Base-by-base conservation (phyloP, 2,113 vertebrate genomes). In the Cranoglanis bouderius region DNA sequence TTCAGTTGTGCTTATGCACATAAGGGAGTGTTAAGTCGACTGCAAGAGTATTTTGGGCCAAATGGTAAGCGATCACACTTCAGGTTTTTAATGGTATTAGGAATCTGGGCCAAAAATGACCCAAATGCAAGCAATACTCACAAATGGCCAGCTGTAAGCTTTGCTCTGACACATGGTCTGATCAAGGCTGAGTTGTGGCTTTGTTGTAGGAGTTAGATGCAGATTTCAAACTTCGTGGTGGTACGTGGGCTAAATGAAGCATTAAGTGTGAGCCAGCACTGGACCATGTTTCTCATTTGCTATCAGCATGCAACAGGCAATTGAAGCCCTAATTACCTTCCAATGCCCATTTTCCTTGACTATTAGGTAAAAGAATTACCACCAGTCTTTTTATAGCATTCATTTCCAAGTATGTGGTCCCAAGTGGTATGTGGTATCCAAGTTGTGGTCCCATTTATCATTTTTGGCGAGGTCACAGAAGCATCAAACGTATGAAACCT, bases 271-370 rank as follows among this genome's bases (percentile, higher is more conserved):
- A 53, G 77, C 77, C 77, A 51, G 18, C 13, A 53, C 21, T 18
- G 6, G 46, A n/a, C 49, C 77, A 53, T 49, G 46, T 49, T 78
- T n/a, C 18, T 82, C 16, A 55, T 59, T 59, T 82, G 32, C 21
- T 40, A 82, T 82, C 38, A 82, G 81, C 53, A 82, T 82, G 53
- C 81, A 82, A 82, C 8, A 21, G 19, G 53, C 35, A 82, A 24
- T 9, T 81, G 77, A 81, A 81, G 18, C n/a, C 9, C 10, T 38
- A 82, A 38, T 59, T 53, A 38, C 32, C 43, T 65, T 51, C n/a
- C 49, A n/a, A 18, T 63, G 7, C 53, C 43, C 75, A 53, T 32
- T 21, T 87, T 61, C 35, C 35, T 82, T 19, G 10, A 59, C 24
- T 26, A 55, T 40, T 59, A 40, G 32, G 10, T 18, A 81, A 81